Conservation (phyloP, 2,888 invertebrate species). For the Sminthurides aquaticus region DNA sequence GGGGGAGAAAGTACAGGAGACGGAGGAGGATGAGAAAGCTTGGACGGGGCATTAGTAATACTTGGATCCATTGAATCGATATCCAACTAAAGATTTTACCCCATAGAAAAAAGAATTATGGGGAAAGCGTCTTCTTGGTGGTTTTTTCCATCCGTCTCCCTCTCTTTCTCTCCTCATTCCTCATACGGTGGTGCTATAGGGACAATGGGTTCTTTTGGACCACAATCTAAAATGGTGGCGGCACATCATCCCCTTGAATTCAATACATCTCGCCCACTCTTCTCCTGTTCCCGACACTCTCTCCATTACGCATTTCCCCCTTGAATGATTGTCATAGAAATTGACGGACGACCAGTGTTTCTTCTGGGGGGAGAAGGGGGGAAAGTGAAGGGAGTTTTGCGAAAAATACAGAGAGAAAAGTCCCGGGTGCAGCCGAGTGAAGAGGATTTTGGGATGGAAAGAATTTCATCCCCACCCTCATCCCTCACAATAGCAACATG, state of each 20-base stretch:
- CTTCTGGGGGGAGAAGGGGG: too few species aligned
- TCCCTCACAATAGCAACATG: background rate
- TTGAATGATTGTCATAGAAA: background rate
- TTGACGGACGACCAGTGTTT: background rate
- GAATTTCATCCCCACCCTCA: background rate
- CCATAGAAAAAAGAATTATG: conserved; percentile 4
- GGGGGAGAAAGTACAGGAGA: background rate
- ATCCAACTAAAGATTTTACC: conserved; percentile 17
- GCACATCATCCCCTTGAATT: too few species aligned
- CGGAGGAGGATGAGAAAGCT: background rate
- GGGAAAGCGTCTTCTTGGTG: background rate
- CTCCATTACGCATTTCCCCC: background rate
- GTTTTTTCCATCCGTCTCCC: too few species aligned
- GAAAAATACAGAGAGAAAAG: background rate
- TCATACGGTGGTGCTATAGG: too few species aligned
- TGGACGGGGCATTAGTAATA: background rate
- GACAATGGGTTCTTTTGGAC: too few species aligned
- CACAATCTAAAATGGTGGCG: too few species aligned
- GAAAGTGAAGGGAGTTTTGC: background rate
- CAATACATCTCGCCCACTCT: too few species aligned
- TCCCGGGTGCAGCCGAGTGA: too few species aligned
- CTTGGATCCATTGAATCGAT: conserved; percentile 11
- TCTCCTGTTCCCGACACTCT: background rate
- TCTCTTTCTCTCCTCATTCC: too few species aligned
- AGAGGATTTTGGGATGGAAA: background rate